Base-by-base conservation (phyloP, 2,113 vertebrate species). In the Scomber japonicus region DNA sequence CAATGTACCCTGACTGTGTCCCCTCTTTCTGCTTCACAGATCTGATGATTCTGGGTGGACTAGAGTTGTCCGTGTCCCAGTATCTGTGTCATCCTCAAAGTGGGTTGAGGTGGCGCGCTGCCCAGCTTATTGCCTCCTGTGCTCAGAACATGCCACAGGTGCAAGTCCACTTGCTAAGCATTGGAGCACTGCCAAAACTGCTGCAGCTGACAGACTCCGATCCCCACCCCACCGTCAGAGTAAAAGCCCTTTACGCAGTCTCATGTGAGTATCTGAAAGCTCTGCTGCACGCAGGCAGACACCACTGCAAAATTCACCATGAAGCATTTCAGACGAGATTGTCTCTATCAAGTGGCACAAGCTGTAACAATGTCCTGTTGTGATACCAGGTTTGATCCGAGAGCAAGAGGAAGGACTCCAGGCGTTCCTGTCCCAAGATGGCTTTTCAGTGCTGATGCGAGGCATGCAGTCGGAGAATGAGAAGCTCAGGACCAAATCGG, bases 81-180 rank as follows among this genome's bases (percentile, higher is more conserved):
- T 97, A 95, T 90, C 84, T 97, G 78, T 91, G 94, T 80, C 94
- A 96, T 0, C 76, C 79, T 0, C 90, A 96, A 4, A 91, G 95
- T 0, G 96, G 94, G 1, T 78, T 98, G 55, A 94, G 97, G 72
- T 97, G 97, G 97, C 94, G 96, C 15, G 95, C 96, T 0, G 97
- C 97, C 0, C 92, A 97, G 82, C 95, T 98, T 14, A 91, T 97
- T 0, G 97, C 96, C 55, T 95, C 94, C 1, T 97, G 96, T 80
- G 95, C 96, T 74, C 97, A 98, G 94, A 98, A 98, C 3, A 96
- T 97, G 92, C 96, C 96, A 0, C 94, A 95, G 87, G 96, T 98
- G 62, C 97, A 98, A 93, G 92, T 94, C 80, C 90, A 96, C 86
- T 88, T 96, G 68, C 92, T 97, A 13, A 84, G 88, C 8, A 93